Conservation (phyloP, 2,888 invertebrate species). For the Liodrosophila aerea region DNA sequence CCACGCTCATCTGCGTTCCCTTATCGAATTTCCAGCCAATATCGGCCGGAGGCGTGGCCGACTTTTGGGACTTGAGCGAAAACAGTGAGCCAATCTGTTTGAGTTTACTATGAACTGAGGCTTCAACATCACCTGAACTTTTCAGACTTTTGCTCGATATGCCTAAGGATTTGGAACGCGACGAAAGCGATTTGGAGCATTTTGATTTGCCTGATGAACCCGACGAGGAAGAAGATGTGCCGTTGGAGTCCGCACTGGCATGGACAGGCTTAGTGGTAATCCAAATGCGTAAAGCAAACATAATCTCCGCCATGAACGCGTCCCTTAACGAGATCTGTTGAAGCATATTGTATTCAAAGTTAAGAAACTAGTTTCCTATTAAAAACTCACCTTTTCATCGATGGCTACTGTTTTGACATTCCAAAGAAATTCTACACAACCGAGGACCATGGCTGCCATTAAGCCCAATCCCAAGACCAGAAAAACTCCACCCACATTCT, state of each 20-base stretch:
- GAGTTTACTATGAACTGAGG: conserved; percentile 73
- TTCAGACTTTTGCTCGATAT: conserved; percentile 73
- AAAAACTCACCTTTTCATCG: conserved; percentile 86
- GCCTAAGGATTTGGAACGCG: conserved; percentile 66
- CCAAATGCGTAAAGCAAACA: conserved; percentile 89
- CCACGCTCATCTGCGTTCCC: conserved; percentile 55
- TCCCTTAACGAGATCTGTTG: conserved; percentile 86
- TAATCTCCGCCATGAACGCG: conserved; percentile 87
- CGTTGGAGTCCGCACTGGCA: conserved; percentile 68
- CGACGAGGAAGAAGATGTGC: conserved; percentile 57
- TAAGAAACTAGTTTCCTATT: no score
- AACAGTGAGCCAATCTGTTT: conserved; percentile 81
- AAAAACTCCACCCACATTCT: conserved; percentile 95
- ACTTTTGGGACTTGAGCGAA: conserved; percentile 74
- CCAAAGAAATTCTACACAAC: conserved; percentile 92
- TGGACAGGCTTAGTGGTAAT: conserved; percentile 88
- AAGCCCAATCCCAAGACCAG: conserved; percentile 91
- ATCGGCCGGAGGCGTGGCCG: conserved; percentile 38
- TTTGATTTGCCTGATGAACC: conserved; percentile 50
- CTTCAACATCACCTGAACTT: conserved; percentile 63
- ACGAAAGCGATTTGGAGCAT: conserved; percentile 61
- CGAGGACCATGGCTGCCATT: conserved; percentile 87
- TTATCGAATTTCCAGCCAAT: conserved; percentile 65
- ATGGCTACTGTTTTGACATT: conserved; percentile 90
- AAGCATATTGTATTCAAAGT: no score